Percentiles rank a stretch among this genome's conserved stretches.
Conservation (phyloP, 2,113 vertebrate genomes). For the Caloenas nicobarica region DNA sequence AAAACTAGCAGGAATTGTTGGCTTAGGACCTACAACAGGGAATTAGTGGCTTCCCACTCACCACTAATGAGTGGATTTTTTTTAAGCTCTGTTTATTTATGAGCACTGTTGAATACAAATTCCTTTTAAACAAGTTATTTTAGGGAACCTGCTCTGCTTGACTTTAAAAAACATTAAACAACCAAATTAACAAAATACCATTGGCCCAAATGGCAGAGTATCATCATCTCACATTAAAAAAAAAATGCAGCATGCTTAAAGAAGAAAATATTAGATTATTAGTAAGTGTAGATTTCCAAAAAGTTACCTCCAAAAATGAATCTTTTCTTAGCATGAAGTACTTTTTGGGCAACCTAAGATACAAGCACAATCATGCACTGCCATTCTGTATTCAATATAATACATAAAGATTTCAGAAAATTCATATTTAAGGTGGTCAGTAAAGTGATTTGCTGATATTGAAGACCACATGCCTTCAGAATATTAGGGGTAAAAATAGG, state of each 20-base stretch:
- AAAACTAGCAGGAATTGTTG: slow-evolving; percentile 55
- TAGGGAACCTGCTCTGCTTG: slow-evolving; percentile 14
- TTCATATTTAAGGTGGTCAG: background rate
- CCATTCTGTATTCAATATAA: background rate
- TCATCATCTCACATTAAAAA: background rate
- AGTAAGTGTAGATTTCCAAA: background rate
- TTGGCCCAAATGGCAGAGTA: background rate
- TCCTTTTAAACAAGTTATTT: slow-evolving; percentile 42
- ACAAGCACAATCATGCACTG: background rate
- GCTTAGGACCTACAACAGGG: slow-evolving; percentile 47
- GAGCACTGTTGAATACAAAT: slow-evolving; percentile 40
- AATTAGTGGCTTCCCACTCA: slow-evolving; percentile 65
- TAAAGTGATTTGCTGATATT: background rate
- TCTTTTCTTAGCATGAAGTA: background rate
- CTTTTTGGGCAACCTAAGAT: background rate
- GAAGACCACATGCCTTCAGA: background rate
- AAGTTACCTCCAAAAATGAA: background rate
- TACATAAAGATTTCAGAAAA: background rate
- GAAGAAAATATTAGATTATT: background rate
- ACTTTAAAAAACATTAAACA: slow-evolving; percentile 14
- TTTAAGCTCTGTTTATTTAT: slow-evolving; percentile 55
- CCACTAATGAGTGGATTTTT: slow-evolving; percentile 57
- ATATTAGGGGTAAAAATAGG: background rate
- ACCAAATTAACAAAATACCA: background rate
- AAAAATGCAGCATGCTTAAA: background rate